Base-by-base conservation (phyloP, 2,797 vertebrate species). In the Microhierax caerulescens region DNA sequence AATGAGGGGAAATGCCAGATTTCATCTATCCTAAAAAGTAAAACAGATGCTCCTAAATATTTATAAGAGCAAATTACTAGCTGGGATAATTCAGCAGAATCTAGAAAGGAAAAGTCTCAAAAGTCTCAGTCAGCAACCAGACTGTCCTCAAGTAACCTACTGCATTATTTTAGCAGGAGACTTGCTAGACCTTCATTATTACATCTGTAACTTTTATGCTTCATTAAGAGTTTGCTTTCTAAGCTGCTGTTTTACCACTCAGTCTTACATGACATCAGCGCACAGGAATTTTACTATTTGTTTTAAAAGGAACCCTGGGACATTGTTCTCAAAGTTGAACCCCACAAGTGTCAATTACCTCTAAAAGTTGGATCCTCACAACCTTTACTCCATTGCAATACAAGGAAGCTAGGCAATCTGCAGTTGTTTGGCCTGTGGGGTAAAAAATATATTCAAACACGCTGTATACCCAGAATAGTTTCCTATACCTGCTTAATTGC, bases 21-120 rank as follows among this genome's bases (percentile, higher is more conserved):
- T 84, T 91, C 23, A 36, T 92, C 61, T 80, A 21, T 65, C 13
- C 30, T 88, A 60, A 88, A 88, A 88, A 79, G 72, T 57, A 65
- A 93, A 93, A 22, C 87, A 95, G 93, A 64, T 96, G 91, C 79
- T 97, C 5, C 85, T 96, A 81, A 97, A 90, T 95, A 91, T 95
- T 95, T 93, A 54, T 93, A 81, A 95, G 79, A 78, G 24, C 54
- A 54, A 86, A 88, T 91, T 53, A 61, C 79, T 85, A 57, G 50
- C 68, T 93, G 48, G 57, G 65, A 27, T 68, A 80, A 51, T 88
- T 86, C 61, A 88, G 57, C 27, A 30, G 54, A 91, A 78, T 93
- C 47, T 88, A 72, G 80, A 92, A 91, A 68, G 64, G 41, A 50
- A 73, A 65, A 88, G 50, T 75, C 68, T 88, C 51, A 87, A n/a